These are phyloP conservation scores for Tretioscincus oriximinensis DNA, from an alignment of 2,113 vertebrate species.

Conservation along the genomic window DNA sequence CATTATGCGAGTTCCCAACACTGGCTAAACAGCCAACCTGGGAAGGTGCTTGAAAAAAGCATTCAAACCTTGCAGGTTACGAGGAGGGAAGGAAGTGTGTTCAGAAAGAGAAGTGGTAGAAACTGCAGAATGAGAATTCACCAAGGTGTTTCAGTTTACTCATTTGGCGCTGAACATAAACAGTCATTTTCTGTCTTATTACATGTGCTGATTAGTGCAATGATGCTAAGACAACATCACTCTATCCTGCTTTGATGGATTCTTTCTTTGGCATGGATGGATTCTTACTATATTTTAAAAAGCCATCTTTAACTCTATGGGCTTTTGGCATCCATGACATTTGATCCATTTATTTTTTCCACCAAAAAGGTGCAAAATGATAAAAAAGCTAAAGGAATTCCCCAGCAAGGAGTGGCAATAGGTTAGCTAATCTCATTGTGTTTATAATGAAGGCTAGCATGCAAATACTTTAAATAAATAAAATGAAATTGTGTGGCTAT, in stretches of 20 bases:
- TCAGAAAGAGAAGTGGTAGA: not conserved
- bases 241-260: not conserved
- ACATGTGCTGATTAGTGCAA: not conserved
- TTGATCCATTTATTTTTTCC: not conserved
- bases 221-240: not conserved
- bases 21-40: too few relatives aligned
- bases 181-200: not conserved
- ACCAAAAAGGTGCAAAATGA: too few relatives aligned
- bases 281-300: too few relatives aligned
- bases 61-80: not conserved
- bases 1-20: too few relatives aligned
- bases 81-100: not conserved
- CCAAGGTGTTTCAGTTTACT: not conserved
- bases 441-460: too few relatives aligned
- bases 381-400: too few relatives aligned
- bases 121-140: not conserved
- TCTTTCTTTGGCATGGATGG: not conserved
- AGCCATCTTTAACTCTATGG: too few relatives aligned
- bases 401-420: too few relatives aligned
- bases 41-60: not conserved
- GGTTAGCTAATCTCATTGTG: too few relatives aligned
- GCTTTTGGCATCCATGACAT: not conserved
- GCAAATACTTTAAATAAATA: too few relatives aligned
- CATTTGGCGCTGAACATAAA: not conserved
- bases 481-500: too few relatives aligned